Conservation (phyloP, 2,797 vertebrate species). For the Protosalanx chinensis region DNA sequence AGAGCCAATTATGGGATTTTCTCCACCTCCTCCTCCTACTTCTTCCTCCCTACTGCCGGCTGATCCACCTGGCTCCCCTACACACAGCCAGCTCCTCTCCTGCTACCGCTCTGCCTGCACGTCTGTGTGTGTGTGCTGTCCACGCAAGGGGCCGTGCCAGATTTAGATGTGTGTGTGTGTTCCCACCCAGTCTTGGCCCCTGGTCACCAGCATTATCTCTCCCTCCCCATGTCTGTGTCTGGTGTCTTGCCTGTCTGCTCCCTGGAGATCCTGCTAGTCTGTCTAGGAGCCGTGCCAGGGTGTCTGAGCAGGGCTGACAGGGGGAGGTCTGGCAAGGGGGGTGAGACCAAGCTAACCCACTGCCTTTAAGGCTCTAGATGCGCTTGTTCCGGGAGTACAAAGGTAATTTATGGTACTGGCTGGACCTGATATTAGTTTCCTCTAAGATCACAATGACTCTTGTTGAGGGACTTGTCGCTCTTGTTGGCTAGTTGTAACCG, state of each 20-base stretch:
- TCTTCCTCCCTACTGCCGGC: not conserved
- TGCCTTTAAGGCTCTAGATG: too few species aligned
- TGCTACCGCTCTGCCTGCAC: not conserved
- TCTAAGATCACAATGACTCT: too few species aligned
- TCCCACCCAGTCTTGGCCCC: too few species aligned
- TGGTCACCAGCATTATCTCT: not conserved
- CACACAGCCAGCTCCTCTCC: constrained; percentile 14
- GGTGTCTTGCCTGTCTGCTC: not conserved
- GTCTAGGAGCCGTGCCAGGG: not conserved
- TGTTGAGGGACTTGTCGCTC: too few species aligned
- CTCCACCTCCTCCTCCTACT: constrained; percentile 18
- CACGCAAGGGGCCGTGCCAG: not conserved
- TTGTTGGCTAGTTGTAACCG: too few species aligned
- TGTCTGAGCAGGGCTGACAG: not conserved
- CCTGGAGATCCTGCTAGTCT: not conserved
- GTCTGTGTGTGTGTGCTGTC: not conserved
- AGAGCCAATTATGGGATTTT: constrained; percentile 67
- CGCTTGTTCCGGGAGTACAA: too few species aligned
- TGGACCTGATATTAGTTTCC: too few species aligned
- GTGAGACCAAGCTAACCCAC: too few species aligned
- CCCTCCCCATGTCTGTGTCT: not conserved
- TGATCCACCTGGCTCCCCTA: constrained; percentile 31
- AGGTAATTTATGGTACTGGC: too few species aligned
- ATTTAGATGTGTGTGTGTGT: not conserved
- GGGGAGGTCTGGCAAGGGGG: not conserved